Conservation (phyloP, 1,140 invertebrate genomes). For the Euschistus heros region DNA sequence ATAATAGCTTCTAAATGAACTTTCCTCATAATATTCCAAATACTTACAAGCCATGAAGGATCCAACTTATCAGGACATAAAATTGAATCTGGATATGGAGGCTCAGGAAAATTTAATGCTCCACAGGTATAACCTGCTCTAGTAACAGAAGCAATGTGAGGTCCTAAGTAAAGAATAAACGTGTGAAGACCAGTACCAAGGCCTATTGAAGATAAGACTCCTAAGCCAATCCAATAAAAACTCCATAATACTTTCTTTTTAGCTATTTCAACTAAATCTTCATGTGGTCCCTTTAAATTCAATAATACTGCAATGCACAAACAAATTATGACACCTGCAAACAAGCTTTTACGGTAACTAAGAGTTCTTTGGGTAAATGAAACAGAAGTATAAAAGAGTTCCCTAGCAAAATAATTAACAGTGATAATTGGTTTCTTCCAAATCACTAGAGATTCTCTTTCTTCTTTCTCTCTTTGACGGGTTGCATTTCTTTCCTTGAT, state of each 20-base stretch:
- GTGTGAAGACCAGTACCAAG: slow-evolving; percentile 97
- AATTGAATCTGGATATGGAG: slow-evolving; percentile 81
- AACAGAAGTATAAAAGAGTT: slow-evolving; percentile 36
- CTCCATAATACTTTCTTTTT: slow-evolving; percentile 56
- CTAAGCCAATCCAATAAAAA: slow-evolving; percentile 89
- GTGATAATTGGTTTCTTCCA: slow-evolving; percentile 79
- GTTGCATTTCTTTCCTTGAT: background rate
- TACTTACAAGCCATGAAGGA: slow-evolving; percentile 47
- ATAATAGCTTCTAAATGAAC: slow-evolving; percentile 77
- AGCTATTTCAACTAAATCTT: slow-evolving; percentile 41
- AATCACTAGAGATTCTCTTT: slow-evolving; percentile 59
- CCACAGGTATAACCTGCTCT: slow-evolving; percentile 96
- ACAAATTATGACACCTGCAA: slow-evolving; percentile 35
- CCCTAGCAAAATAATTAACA: slow-evolving; percentile 69
- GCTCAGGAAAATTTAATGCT: slow-evolving; percentile 84
- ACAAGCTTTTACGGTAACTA: slow-evolving; percentile 33
- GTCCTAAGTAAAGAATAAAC: slow-evolving; percentile 92
- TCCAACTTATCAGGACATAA: slow-evolving; percentile 59
- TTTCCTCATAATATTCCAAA: slow-evolving; percentile 89
- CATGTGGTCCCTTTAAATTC: slow-evolving; percentile 46
- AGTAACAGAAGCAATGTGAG: slow-evolving; percentile 87
- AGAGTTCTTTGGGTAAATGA: slow-evolving; percentile 31
- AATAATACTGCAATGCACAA: slow-evolving; percentile 37
- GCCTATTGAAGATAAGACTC: slow-evolving; percentile 92
- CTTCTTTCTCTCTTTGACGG: slow-evolving; percentile 38